phyloP scores from a whole-genome alignment of 2,797 vertebrate genomes.

The Trematomus bernacchii region DNA sequence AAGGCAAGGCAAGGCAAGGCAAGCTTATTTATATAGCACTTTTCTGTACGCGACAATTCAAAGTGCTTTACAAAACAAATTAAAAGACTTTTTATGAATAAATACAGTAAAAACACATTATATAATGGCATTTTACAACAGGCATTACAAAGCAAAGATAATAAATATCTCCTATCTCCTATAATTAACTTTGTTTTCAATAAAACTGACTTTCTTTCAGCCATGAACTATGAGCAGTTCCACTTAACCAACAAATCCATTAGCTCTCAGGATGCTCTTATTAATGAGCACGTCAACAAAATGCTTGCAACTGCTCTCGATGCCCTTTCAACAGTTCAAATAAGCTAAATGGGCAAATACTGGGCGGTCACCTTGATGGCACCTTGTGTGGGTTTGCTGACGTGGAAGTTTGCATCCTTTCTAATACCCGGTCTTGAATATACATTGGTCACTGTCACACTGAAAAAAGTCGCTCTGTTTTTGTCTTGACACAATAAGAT shows the following conservation, averaged over 20 bases:
- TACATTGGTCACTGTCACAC: conserved; percentile 3
- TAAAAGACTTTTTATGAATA: no score
- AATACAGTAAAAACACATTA: no score
- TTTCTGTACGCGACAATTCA: no score
- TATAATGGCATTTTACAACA: no score
- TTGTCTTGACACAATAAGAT: conserved; percentile 23
- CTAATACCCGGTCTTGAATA: conserved; percentile 33
- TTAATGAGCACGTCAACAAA: conserved; percentile 34
- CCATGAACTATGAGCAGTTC: neutral
- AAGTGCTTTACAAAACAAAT: no score
- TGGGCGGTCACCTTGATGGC: conserved; percentile 21
- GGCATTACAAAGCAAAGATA: no score
- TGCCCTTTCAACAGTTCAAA: conserved; percentile 43
- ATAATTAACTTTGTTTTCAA: conserved; percentile 17
- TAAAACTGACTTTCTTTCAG: neutral
- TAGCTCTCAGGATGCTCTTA: conserved; percentile 2
- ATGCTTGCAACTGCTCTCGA: neutral
- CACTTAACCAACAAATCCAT: neutral
- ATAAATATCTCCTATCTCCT: no score
- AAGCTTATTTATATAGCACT: no score
- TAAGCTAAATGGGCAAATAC: conserved; percentile 41
- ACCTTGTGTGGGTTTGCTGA: conserved; percentile 47
- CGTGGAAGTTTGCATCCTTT: conserved; percentile 16
- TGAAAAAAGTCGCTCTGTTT: neutral
- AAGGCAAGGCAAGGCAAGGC: no score